Conservation (phyloP, 92 coral and sea anemone species). For the Porites lobata region DNA sequence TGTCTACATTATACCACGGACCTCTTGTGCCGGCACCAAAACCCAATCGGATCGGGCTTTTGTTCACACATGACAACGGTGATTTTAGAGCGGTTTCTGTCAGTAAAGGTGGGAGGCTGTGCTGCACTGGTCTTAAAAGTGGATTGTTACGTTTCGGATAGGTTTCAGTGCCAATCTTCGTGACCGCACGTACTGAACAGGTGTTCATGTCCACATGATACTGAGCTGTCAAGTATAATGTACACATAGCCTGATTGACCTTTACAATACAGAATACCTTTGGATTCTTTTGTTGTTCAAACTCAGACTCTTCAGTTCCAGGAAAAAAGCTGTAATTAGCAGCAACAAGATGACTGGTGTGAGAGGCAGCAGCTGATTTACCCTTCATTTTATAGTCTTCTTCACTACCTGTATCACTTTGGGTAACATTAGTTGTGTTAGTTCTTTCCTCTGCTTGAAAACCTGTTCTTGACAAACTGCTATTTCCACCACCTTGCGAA, state of each 20-base stretch:
- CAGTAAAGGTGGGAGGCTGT: too few species aligned
- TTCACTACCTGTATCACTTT: slow-evolving; percentile 22
- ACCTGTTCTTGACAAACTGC: slow-evolving; percentile 18
- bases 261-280: slow-evolving; percentile 14
- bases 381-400: slow-evolving; percentile 20
- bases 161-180: too few species aligned
- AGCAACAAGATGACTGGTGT: slow-evolving; percentile 67
- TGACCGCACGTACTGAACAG: too few species aligned
- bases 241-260: neutral
- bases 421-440: slow-evolving; percentile 25
- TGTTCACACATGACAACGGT: too few species aligned
- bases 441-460: slow-evolving; percentile 37
- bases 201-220: too few species aligned
- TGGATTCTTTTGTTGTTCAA: slow-evolving; percentile 32
- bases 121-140: too few species aligned
- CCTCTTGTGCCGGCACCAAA: too few species aligned
- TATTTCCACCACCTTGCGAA: neutral
- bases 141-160: too few species aligned
- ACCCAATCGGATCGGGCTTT: too few species aligned
- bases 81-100: too few species aligned
- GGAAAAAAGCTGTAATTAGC: slow-evolving; percentile 84
- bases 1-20: too few species aligned
- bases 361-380: slow-evolving; percentile 14
- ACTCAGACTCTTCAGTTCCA: slow-evolving; percentile 38
- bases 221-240: too few species aligned